Evolutionary conservation across 2,113 vertebrate species (phyloP).

Genomic region (Protobothrops flavoviridis): DNA sequence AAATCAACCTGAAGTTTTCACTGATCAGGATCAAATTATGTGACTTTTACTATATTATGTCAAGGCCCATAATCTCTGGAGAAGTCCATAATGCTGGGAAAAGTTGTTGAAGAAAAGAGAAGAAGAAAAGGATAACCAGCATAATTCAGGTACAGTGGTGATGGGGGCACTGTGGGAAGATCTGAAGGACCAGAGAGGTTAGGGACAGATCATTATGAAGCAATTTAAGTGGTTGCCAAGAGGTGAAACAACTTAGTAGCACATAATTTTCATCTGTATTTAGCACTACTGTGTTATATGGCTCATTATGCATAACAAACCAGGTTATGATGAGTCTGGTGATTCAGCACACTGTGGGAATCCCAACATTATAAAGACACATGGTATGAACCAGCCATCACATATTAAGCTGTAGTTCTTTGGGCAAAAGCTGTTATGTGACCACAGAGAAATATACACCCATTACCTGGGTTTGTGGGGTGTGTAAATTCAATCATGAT

Average conservation of each 20-base stretch:
- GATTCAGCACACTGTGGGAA: not conserved
- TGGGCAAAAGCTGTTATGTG: not conserved
- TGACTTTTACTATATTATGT: not conserved
- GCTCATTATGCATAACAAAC: not conserved
- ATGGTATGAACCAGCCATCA: not conserved
- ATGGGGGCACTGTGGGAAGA: not conserved
- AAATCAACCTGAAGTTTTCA: not conserved
- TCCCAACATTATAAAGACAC: not conserved
- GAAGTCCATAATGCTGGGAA: not conserved
- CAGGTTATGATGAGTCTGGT: not conserved
- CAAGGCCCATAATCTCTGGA: not conserved
- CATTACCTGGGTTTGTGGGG: not conserved
- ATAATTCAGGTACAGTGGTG: not conserved
- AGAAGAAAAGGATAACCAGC: not conserved
- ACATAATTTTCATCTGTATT: not conserved
- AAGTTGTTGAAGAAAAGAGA: not conserved
- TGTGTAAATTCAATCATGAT: not conserved
- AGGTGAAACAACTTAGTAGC: not conserved
- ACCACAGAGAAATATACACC: not conserved
- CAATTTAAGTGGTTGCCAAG: not conserved
- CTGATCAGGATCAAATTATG: not conserved
- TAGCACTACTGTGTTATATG: not conserved
- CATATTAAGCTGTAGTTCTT: not conserved
- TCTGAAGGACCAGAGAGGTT: not conserved
- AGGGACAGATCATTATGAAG: not conserved